phyloP scores from a whole-genome alignment of 1,140 invertebrate species.

The Chelonus insularis region DNA sequence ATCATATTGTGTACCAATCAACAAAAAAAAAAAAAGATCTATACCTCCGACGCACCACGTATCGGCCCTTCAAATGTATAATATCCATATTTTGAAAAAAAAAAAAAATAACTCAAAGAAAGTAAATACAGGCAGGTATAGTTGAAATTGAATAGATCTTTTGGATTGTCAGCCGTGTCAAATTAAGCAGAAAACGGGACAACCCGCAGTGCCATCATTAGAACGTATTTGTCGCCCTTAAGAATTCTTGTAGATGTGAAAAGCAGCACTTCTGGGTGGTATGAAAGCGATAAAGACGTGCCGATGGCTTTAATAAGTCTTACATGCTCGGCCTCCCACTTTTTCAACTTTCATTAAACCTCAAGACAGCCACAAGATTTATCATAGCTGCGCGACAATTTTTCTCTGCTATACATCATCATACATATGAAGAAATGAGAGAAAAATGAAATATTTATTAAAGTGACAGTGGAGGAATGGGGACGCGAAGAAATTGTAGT shows the following conservation, averaged over 20 bases:
- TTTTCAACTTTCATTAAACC: not conserved
- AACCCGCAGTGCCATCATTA: slow-evolving; percentile 13
- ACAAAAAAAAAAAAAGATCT: no score
- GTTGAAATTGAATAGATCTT: not conserved
- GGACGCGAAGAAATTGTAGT: no score
- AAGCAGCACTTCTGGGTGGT: slow-evolving; percentile 22
- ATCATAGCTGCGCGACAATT: no score
- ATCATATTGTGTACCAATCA: no score
- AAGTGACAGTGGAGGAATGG: no score
- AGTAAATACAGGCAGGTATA: not conserved
- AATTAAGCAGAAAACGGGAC: slow-evolving; percentile 18
- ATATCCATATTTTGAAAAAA: not conserved
- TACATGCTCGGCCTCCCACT: not conserved
- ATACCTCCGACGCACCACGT: no score
- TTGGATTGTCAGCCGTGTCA: slow-evolving; percentile 16
- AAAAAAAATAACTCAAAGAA: not conserved
- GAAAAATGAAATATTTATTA: no score
- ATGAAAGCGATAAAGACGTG: slow-evolving; percentile 14
- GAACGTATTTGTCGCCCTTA: slow-evolving; percentile 6
- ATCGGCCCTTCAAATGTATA: no score
- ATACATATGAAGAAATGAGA: no score
- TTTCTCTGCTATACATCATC: no score
- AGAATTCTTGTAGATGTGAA: slow-evolving; percentile 15
- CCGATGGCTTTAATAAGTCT: not conserved
- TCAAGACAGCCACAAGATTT: not conserved